Conservation (phyloP, 2,888 invertebrate species). For the Leptopterna dolabrata region DNA sequence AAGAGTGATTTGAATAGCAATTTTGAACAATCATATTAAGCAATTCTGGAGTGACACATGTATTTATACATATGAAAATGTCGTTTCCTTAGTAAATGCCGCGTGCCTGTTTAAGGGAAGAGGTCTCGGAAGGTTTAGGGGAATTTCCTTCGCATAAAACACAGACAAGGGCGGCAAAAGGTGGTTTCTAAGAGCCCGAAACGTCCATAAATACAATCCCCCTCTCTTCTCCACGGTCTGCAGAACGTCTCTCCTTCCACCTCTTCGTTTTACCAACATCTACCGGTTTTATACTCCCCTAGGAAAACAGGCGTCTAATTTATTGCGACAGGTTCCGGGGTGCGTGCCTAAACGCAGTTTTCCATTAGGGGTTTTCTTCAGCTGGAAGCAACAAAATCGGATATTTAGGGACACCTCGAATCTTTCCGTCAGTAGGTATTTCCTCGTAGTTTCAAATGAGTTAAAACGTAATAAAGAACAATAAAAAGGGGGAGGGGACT, state of each 20-base stretch:
- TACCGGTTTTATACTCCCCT: conserved; percentile 5
- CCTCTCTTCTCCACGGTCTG: not conserved
- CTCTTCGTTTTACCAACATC: not conserved
- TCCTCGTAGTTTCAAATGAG: not conserved
- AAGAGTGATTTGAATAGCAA: no score
- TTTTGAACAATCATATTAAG: no score
- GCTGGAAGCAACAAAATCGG: conserved; percentile 21
- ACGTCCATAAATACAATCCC: conserved; percentile 35
- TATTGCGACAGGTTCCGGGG: conserved; percentile 18
- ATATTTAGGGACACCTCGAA: conserved; percentile 28
- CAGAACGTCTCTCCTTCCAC: not conserved
- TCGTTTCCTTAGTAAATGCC: not conserved
- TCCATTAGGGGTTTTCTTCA: not conserved
- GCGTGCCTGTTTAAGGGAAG: not conserved
- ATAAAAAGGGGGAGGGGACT: no score
- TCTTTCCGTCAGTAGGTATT: not conserved
- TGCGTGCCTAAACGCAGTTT: conserved; percentile 41
- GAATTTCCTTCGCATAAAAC: not conserved
- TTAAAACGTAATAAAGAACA: no score
- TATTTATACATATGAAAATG: no score
- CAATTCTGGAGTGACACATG: no score
- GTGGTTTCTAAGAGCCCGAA: conserved; percentile 31
- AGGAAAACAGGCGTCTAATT: conserved; percentile 41
- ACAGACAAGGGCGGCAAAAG: not conserved
- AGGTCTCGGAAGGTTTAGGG: not conserved